Conservation (phyloP, 1,140 invertebrate genomes). For the Cyclina sinensis region DNA sequence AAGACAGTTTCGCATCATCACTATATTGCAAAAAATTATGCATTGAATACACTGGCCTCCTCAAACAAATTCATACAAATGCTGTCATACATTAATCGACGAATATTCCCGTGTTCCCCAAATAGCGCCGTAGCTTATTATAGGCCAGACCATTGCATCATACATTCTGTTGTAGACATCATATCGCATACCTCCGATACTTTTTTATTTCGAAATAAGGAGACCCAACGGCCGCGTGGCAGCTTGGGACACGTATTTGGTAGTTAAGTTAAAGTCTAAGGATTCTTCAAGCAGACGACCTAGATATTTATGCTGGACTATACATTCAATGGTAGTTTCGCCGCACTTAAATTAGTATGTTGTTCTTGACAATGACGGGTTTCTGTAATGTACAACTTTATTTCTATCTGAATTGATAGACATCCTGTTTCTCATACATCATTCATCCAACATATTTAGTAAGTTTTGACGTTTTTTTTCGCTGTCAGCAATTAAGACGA, state of each 20-base stretch:
- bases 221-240: conserved; percentile 23
- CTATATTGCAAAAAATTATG: too few relatives aligned
- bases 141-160: conserved; percentile 46
- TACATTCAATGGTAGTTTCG: neutral
- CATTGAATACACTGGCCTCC: too few relatives aligned
- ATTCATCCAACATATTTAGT: too few relatives aligned
- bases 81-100: too few relatives aligned
- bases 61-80: too few relatives aligned
- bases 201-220: conserved; percentile 18
- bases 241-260: neutral
- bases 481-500: neutral
- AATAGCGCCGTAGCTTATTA: conserved; percentile 30
- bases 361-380: neutral
- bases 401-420: too few relatives aligned
- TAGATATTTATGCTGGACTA: neutral
- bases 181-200: conserved; percentile 13
- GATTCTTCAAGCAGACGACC: neutral
- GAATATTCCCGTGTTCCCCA: conserved; percentile 14
- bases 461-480: too few relatives aligned
- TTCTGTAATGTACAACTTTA: conserved; percentile 14
- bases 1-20: too few relatives aligned
- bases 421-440: too few relatives aligned
- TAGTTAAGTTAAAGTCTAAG: neutral
- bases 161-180: conserved; percentile 23
- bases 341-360: neutral